phyloP scores from a whole-genome alignment of 1,140 invertebrate species.

The Drosophila auraria region DNA sequence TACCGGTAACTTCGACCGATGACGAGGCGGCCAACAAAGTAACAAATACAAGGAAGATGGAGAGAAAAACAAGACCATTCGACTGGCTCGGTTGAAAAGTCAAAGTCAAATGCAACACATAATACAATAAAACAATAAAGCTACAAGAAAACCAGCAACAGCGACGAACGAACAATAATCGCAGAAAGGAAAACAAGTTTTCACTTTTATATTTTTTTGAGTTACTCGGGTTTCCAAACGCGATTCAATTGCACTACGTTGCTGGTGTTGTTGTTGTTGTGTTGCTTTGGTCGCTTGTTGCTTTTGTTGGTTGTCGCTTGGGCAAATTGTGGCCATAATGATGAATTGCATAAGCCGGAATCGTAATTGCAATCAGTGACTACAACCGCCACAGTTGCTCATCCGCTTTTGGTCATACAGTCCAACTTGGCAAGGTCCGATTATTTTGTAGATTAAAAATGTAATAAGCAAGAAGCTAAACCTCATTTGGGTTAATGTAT shows the following conservation, averaged over 20 bases:
- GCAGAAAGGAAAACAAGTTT: conserved; percentile 78
- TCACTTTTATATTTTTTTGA: conserved; percentile 69
- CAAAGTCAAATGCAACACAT: conserved; percentile 80
- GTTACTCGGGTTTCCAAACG: conserved; percentile 72
- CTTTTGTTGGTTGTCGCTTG: conserved; percentile 50
- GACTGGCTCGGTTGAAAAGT: conserved; percentile 73
- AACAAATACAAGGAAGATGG: conserved; percentile 16
- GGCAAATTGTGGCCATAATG: conserved; percentile 73
- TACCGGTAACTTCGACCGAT: conserved; percentile 23
- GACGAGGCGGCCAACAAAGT: conserved; percentile 22
- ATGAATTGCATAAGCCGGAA: conserved; percentile 79
- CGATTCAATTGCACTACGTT: conserved; percentile 72
- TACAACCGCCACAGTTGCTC: conserved; percentile 49
- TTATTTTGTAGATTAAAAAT: background rate
- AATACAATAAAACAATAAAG: conserved; percentile 46
- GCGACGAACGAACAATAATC: conserved; percentile 51
- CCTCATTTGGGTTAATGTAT: too few species aligned
- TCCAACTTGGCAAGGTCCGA: conserved; percentile 1
- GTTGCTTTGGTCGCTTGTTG: conserved; percentile 35
- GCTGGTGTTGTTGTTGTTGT: conserved; percentile 29
- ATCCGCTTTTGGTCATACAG: conserved; percentile 62
- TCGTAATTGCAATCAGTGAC: conserved; percentile 62
- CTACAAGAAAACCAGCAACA: conserved; percentile 46
- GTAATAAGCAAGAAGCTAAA: too few species aligned
- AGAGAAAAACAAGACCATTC: conserved; percentile 47